phyloP scores from a whole-genome alignment of 2,888 invertebrate genomes.

The Fissipunctia ypsillon region DNA sequence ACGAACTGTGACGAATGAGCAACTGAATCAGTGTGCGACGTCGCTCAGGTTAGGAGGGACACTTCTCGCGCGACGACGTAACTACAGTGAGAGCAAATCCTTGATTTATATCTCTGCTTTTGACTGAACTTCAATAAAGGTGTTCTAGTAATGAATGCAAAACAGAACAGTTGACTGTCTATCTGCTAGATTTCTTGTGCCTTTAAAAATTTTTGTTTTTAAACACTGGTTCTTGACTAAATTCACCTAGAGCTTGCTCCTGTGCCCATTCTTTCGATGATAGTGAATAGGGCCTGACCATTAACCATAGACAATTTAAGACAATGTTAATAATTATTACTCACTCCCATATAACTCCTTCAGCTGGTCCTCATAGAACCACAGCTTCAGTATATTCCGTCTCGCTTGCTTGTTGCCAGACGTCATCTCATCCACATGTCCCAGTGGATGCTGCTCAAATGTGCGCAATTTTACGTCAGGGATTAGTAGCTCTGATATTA shows the following conservation, averaged over 20 bases:
- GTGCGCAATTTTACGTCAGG: slow-evolving; percentile 92
- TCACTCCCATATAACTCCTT: slow-evolving; percentile 93
- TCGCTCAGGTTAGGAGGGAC: too few relatives aligned
- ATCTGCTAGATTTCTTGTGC: not conserved
- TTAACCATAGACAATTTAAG: not conserved
- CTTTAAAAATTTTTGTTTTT: not conserved
- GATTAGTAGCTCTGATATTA: slow-evolving; percentile 93
- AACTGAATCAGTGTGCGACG: too few relatives aligned
- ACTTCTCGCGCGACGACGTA: too few relatives aligned
- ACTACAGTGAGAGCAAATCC: too few relatives aligned
- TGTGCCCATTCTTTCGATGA: not conserved
- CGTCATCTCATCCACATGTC: slow-evolving; percentile 90
- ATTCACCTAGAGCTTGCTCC: not conserved
- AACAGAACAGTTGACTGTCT: not conserved
- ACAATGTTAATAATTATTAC: slow-evolving; percentile 55
- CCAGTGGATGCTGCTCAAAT: slow-evolving; percentile 92
- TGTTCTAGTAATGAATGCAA: not conserved
- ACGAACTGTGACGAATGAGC: too few relatives aligned
- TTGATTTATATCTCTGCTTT: too few relatives aligned
- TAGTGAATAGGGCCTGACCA: not conserved
- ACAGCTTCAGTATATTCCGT: slow-evolving; percentile 92
- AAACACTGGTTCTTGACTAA: not conserved
- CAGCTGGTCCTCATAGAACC: slow-evolving; percentile 97
- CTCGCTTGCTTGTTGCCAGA: slow-evolving; percentile 92
- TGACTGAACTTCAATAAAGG: not conserved